Conservation (phyloP, 2,113 vertebrate genomes). For the Nycticorax nycticorax region DNA sequence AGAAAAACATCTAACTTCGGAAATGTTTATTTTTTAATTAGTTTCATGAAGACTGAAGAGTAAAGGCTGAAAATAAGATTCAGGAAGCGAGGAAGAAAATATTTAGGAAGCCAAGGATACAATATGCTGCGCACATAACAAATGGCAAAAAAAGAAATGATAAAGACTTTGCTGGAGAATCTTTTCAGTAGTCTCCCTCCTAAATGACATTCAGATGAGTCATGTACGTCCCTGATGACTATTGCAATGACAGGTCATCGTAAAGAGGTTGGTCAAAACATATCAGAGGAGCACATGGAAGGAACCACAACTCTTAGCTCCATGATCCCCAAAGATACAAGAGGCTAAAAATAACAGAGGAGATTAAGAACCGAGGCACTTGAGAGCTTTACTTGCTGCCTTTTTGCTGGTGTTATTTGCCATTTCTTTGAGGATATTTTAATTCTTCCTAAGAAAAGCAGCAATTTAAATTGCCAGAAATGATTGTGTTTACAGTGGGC, state of each 20-base stretch:
- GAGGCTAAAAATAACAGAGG: background rate
- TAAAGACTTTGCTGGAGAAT: background rate
- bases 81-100: background rate
- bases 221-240: background rate
- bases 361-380: background rate
- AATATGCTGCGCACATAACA: fast-evolving
- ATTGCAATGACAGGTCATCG: background rate
- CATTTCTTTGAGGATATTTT: background rate
- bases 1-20: background rate
- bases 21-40: background rate
- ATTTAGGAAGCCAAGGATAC: background rate
- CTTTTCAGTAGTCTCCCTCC: background rate
- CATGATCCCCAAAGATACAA: background rate
- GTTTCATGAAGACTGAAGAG: background rate
- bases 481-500: background rate
- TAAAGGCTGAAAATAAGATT: background rate
- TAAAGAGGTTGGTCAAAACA: fast-evolving
- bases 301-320: background rate
- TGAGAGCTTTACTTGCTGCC: background rate
- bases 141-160: background rate
- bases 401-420: background rate
- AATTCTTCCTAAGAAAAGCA: background rate
- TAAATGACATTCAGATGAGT: background rate
- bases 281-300: background rate
- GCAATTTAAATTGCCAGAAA: background rate